Conservation (phyloP, 2,888 invertebrate species). For the Parnassius mnemosyne region DNA sequence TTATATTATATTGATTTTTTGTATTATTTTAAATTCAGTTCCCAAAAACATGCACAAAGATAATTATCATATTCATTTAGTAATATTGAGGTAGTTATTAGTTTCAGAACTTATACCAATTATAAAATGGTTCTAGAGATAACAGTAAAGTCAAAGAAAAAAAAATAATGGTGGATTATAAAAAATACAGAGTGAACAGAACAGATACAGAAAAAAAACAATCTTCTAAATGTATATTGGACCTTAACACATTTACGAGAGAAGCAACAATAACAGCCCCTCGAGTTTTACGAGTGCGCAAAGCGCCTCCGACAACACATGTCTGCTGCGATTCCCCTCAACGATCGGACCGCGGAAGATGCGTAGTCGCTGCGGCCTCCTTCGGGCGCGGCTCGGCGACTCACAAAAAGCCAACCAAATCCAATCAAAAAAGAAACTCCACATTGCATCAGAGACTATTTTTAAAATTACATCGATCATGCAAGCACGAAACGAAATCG, state of each 20-base stretch:
- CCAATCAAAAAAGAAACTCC: conserved; percentile 1
- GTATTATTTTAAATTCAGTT: conserved; percentile 39
- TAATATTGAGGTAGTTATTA: conserved; percentile 81
- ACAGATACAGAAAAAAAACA: conserved; percentile 49
- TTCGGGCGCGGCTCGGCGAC: conserved; percentile 13
- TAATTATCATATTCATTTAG: conserved; percentile 79
- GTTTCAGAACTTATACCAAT: conserved; percentile 80
- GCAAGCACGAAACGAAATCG: conserved; percentile 47
- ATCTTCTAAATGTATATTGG: conserved; percentile 49
- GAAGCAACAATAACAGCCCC: conserved; percentile 66
- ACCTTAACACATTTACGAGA: conserved; percentile 52
- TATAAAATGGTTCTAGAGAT: conserved; percentile 72
- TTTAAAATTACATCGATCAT: conserved; percentile 5
- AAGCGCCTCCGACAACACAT: conserved; percentile 25
- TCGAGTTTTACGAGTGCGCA: conserved; percentile 35
- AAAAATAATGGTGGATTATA: conserved; percentile 58
- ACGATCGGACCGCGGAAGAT: conserved; percentile 22
- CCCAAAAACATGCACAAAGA: conserved; percentile 79
- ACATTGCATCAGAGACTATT: neutral
- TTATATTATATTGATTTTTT: conserved; percentile 22
- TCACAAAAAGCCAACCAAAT: conserved; percentile 7
- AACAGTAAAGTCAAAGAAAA: conserved; percentile 64
- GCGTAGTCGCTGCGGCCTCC: conserved; percentile 10
- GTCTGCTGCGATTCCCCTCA: conserved; percentile 27
- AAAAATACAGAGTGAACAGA: conserved; percentile 30